phyloP scores from a whole-genome alignment of 2,797 vertebrate species.

The Naso thynnoides region DNA sequence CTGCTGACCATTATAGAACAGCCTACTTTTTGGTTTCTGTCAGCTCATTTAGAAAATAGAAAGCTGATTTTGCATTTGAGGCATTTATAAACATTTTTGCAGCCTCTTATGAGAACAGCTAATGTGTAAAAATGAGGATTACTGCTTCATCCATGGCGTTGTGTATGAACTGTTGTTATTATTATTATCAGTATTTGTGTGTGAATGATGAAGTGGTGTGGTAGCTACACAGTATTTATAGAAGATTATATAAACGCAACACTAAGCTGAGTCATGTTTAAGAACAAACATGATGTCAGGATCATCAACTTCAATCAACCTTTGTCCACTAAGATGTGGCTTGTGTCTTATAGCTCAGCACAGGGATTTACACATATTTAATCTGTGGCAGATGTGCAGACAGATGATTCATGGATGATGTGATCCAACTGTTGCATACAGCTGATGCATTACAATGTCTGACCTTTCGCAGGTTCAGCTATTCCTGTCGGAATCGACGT shows the following conservation, averaged over 20 bases:
- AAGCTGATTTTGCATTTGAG: neutral
- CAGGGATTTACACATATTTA: slow-evolving; percentile 51
- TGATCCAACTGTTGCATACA: slow-evolving; percentile 32
- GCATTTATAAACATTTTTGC: neutral
- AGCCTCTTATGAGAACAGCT: neutral
- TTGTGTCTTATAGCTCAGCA: slow-evolving; percentile 24
- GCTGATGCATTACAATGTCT: slow-evolving; percentile 41
- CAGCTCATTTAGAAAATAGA: slow-evolving; percentile 3
- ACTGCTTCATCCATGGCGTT: neutral
- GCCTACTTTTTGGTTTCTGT: neutral
- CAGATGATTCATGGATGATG: slow-evolving; percentile 21
- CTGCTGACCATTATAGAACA: too few species aligned
- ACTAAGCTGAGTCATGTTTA: slow-evolving; percentile 24
- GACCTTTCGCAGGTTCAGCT: slow-evolving; percentile 85
- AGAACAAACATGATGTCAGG: slow-evolving; percentile 4
- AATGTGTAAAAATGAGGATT: neutral
- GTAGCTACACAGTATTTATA: slow-evolving; percentile 3
- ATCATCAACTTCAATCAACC: slow-evolving; percentile 5
- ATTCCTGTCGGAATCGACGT: slow-evolving; percentile 93
- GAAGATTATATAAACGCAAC: neutral
- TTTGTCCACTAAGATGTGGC: slow-evolving; percentile 7
- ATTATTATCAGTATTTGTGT: slow-evolving; percentile 17
- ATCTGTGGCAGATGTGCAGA: slow-evolving; percentile 44
- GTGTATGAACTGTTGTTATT: slow-evolving; percentile 14
- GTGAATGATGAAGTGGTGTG: slow-evolving; percentile 15